Evolutionary conservation across 2,797 vertebrate species (phyloP).

Genomic region (Mastacembelus armatus): DNA sequence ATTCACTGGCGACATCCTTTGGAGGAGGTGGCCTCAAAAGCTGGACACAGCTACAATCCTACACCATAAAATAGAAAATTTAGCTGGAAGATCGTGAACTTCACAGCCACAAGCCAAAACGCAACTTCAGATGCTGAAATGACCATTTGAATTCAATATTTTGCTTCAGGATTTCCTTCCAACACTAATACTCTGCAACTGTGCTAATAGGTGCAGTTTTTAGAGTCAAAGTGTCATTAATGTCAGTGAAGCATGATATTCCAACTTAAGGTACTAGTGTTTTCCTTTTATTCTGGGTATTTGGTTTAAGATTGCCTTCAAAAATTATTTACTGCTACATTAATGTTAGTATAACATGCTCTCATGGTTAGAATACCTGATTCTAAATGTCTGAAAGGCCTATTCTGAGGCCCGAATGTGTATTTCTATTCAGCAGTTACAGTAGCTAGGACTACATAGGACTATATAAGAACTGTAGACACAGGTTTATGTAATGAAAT

Average conservation of each 20-base stretch:
- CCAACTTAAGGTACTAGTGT: conserved; percentile 4
- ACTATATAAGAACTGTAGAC: too few relatives aligned
- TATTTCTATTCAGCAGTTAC: conserved; percentile 18
- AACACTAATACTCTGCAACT: conserved; percentile 34
- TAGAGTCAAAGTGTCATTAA: conserved; percentile 42
- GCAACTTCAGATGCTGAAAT: conserved; percentile 27
- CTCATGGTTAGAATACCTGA: conserved; percentile 8
- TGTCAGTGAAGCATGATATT: conserved; percentile 27
- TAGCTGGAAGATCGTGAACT: not conserved
- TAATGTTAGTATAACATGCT: conserved; percentile 24
- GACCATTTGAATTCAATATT: conserved; percentile 29
- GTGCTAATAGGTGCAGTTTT: conserved; percentile 37
- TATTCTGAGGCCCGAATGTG: conserved; percentile 15
- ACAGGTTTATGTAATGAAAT: conserved; percentile 22
- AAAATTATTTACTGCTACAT: conserved; percentile 25
- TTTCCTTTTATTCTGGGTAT: conserved; percentile 34
- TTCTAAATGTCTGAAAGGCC: conserved; percentile 23
- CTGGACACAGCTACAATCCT: not conserved
- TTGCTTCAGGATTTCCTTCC: conserved; percentile 25
- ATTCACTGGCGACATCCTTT: not conserved
- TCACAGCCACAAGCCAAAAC: conserved; percentile 2
- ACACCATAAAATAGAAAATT: not conserved
- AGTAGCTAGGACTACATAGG: too few relatives aligned
- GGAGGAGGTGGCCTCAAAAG: not conserved
- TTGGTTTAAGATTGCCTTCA: conserved; percentile 28